Conservation (phyloP, 2,113 vertebrate genomes). For the Salminus brasiliensis region DNA sequence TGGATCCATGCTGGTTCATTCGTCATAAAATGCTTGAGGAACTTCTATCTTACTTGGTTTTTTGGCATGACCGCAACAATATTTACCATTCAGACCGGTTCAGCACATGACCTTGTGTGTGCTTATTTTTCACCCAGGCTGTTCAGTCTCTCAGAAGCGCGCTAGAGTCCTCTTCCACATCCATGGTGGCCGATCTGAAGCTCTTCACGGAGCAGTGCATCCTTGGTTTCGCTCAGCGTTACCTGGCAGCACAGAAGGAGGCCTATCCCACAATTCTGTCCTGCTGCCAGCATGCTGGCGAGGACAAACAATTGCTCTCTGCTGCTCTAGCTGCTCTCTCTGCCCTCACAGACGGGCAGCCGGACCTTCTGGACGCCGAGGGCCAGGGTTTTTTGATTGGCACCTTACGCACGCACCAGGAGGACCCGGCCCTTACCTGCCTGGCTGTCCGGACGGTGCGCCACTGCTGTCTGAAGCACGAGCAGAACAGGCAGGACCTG, state of each 20-base stretch:
- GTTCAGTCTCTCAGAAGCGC: conserved; percentile 78
- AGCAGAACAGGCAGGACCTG: conserved; percentile 88
- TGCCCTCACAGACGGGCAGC: conserved; percentile 86
- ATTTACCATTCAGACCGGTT: neutral
- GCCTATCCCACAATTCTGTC: conserved; percentile 86
- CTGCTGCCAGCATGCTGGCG: conserved; percentile 70
- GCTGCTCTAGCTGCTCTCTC: conserved; percentile 75
- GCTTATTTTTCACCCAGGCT: conserved; percentile 66
- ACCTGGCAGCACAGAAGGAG: conserved; percentile 85
- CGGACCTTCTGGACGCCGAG: conserved; percentile 83
- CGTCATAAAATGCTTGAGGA: too few relatives aligned
- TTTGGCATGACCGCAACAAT: neutral
- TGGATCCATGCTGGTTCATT: neutral
- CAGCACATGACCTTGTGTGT: neutral
- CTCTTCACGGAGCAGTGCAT: conserved; percentile 82
- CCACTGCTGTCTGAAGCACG: conserved; percentile 88
- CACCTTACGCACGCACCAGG: conserved; percentile 54
- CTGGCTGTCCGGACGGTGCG: conserved; percentile 73
- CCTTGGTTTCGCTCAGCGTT: conserved; percentile 80
- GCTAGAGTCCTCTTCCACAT: conserved; percentile 38
- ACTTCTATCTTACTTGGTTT: too few relatives aligned
- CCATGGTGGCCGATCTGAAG: conserved; percentile 59
- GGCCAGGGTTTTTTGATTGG: conserved; percentile 80
- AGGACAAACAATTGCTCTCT: conserved; percentile 61
- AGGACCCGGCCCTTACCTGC: conserved; percentile 60